Percentiles rank a stretch among this genome's conserved stretches.
These are phyloP conservation scores for Xiphophorus hellerii DNA, from an alignment of 2,113 vertebrate species.

Conservation along the genomic window DNA sequence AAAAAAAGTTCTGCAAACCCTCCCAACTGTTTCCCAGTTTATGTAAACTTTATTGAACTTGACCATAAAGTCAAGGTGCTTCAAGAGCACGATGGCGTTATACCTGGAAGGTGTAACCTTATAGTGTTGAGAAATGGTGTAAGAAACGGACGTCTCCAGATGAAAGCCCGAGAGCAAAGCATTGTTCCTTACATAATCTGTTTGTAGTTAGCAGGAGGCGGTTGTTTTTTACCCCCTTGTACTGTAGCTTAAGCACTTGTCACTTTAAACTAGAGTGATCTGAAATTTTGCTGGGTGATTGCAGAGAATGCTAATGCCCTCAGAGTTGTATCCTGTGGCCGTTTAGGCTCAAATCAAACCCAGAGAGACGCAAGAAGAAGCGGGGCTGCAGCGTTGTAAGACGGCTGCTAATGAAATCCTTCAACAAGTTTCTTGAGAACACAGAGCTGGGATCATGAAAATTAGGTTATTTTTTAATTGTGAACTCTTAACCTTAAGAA, in stretches of 20 bases:
- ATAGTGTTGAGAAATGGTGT: slow-evolving; percentile 73
- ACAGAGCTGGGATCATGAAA: slow-evolving; percentile 59
- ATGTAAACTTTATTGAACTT: slow-evolving; percentile 29
- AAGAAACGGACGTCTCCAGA: slow-evolving; percentile 69
- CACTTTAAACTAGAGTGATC: slow-evolving; percentile 84
- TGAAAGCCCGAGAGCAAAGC: slow-evolving; percentile 50
- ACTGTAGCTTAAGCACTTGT: slow-evolving; percentile 82
- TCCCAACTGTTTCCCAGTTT: background rate
- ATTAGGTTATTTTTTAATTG: slow-evolving; percentile 2
- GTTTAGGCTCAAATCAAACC: slow-evolving; percentile 86
- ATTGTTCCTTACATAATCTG: slow-evolving; percentile 68
- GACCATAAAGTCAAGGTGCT: slow-evolving; percentile 36
- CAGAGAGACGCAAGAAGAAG: slow-evolving; percentile 82
- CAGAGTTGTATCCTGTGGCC: slow-evolving; percentile 81
- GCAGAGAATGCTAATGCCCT: slow-evolving; percentile 81
- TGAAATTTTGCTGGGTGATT: slow-evolving; percentile 78
- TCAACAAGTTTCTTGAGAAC: slow-evolving; percentile 86
- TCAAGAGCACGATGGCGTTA: slow-evolving; percentile 37
- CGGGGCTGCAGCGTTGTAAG: slow-evolving; percentile 77
- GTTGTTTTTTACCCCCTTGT: slow-evolving; percentile 80
- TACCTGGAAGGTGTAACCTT: slow-evolving; percentile 62
- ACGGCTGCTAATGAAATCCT: slow-evolving; percentile 84
- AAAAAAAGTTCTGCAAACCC: background rate
- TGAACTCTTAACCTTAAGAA: no score
- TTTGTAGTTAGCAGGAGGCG: slow-evolving; percentile 79